A percentile compares a stretch with the other conserved stretches of the same genome.
phyloP scores from a whole-genome alignment of 2,888 invertebrate genomes.

The Pterostichus madidus region DNA sequence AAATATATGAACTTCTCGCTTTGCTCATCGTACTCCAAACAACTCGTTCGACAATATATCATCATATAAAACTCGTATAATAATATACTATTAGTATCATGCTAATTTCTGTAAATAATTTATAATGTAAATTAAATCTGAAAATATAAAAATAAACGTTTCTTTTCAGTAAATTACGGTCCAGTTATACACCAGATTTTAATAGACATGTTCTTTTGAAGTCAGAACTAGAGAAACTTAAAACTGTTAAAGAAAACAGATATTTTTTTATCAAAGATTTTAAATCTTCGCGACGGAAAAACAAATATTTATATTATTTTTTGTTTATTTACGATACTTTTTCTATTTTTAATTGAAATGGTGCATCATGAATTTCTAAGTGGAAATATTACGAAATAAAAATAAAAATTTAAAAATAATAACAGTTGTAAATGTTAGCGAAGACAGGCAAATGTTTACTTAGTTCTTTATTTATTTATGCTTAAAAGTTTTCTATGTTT shows the following conservation, averaged over 20 bases:
- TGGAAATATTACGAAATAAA: too few species aligned
- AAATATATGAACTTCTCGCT: too few species aligned
- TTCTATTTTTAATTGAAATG: conserved; percentile 35
- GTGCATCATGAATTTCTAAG: conserved; percentile 29
- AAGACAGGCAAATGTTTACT: background rate
- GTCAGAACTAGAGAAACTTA: background rate
- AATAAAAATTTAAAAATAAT: too few species aligned
- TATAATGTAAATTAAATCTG: background rate
- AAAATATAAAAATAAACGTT: background rate
- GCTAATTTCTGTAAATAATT: too few species aligned
- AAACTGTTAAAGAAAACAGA: background rate
- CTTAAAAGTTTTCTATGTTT: conserved; percentile 11
- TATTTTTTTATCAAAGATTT: background rate
- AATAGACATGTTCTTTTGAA: background rate
- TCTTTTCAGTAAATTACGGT: too few species aligned
- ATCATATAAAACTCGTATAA: too few species aligned
- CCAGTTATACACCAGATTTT: background rate
- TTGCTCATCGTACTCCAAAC: too few species aligned
- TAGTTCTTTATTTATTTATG: background rate
- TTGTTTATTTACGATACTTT: conserved; percentile 1
- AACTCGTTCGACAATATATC: too few species aligned
- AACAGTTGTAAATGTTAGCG: background rate
- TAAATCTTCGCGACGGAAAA: background rate
- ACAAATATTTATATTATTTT: conserved; percentile 23
- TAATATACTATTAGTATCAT: too few species aligned